Evolutionary conservation across 2,888 invertebrate genomes (phyloP).

Genomic region (Macrophya annulata): DNA sequence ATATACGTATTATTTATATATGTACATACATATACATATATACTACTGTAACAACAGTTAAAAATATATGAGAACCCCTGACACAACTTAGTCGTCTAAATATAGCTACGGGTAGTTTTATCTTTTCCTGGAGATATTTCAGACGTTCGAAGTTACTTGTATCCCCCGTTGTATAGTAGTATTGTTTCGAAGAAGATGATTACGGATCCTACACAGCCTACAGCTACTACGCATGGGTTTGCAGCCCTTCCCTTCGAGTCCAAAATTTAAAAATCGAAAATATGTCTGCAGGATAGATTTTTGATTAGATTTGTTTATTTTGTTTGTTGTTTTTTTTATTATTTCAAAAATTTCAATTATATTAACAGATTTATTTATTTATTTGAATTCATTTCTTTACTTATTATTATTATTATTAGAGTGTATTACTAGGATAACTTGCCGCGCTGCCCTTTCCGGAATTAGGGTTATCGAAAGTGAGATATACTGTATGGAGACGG

Average conservation of each 20-base stretch:
- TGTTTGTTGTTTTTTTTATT: background rate
- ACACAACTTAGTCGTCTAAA: slow-evolving; percentile 64
- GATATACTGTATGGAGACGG: background rate
- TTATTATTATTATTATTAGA: slow-evolving; percentile 1
- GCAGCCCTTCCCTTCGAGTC: background rate
- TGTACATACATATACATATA: background rate
- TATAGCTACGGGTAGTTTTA: slow-evolving; percentile 67
- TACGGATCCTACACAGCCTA: background rate
- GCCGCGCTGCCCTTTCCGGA: background rate
- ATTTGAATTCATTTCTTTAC: background rate
- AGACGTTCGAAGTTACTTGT: slow-evolving; percentile 53
- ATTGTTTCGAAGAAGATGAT: slow-evolving; percentile 22
- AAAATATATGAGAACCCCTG: slow-evolving; percentile 64
- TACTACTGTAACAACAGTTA: background rate
- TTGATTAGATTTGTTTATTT: background rate
- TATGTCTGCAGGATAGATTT: background rate
- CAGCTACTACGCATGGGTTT: background rate
- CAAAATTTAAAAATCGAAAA: background rate
- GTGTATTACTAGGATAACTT: background rate
- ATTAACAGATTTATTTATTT: background rate
- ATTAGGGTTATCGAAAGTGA: slow-evolving; percentile 10
- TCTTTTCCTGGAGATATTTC: slow-evolving; percentile 69
- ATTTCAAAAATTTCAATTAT: background rate
- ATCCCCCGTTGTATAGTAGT: slow-evolving; percentile 47
- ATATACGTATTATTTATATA: too few species aligned